A percentile compares a stretch with the other conserved stretches of the same genome.
Evolutionary conservation across 2,113 vertebrate genomes (phyloP).

Genomic region (Gila orcuttii): DNA sequence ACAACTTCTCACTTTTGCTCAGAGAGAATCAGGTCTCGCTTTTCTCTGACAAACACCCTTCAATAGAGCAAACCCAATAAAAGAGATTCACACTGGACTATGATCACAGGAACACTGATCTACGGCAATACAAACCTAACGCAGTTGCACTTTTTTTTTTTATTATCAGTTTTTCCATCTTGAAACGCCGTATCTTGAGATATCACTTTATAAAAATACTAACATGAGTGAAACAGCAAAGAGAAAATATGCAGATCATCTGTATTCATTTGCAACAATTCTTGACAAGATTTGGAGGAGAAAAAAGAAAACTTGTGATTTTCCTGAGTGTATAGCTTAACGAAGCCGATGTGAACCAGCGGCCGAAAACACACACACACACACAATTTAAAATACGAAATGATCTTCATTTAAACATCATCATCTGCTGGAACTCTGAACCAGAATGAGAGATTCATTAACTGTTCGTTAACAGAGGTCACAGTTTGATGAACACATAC

Average conservation of each 20-base stretch:
- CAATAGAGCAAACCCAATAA: not conserved
- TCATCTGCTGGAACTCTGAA: not conserved
- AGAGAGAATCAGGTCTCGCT: not conserved
- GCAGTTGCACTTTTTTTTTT: slow-evolving; percentile 30
- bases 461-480: not conserved
- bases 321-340: slow-evolving; percentile 54
- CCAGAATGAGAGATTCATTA: not conserved
- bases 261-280: not conserved
- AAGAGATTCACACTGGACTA: not conserved
- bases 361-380: not conserved
- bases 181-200: slow-evolving; percentile 75
- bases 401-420: too few species aligned
- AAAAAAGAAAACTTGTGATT: slow-evolving; percentile 55
- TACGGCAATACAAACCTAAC: slow-evolving; percentile 93
- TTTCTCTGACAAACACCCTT: slow-evolving; percentile 3
- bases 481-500: not conserved
- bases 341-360: not conserved
- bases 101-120: slow-evolving; percentile 83
- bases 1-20: slow-evolving; percentile 60
- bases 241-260: slow-evolving; percentile 58
- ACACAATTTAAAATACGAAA: not conserved
- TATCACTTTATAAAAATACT: slow-evolving; percentile 86
- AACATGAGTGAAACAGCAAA: slow-evolving; percentile 11
- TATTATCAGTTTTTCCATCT: slow-evolving; percentile 67
- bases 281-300: not conserved